These are phyloP conservation scores for Macrotrachela quadricornifera DNA, from an alignment of 1,140 invertebrate genomes.

Conservation along the genomic window DNA sequence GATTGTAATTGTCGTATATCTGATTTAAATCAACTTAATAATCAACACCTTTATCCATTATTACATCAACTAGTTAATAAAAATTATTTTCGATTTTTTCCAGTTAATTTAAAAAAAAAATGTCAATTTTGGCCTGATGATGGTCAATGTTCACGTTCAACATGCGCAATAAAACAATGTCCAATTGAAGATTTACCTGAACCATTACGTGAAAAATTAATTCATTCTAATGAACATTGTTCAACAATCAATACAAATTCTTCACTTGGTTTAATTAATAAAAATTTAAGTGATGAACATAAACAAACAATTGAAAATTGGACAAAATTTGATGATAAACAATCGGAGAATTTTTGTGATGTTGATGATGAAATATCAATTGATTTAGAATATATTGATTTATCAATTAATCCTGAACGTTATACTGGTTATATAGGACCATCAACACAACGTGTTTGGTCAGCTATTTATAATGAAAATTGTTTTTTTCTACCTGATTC, in stretches of 20 bases:
- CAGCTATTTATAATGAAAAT: conserved; percentile 89
- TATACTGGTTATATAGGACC: conserved; percentile 84
- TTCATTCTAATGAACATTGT: too few relatives aligned
- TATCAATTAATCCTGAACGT: conserved; percentile 80
- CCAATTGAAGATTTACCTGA: too few relatives aligned
- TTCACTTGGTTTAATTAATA: conserved; percentile 7
- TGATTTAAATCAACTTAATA: conserved; percentile 80
- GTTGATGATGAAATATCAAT: conserved; percentile 52
- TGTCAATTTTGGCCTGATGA: conserved; percentile 85
- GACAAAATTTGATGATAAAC: conserved; percentile 64
- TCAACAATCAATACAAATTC: too few relatives aligned
- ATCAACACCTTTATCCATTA: conserved; percentile 69
- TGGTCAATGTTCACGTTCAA: conserved; percentile 46
- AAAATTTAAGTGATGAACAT: conserved; percentile 28
- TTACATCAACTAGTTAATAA: conserved; percentile 62
- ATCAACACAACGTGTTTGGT: conserved; percentile 84
- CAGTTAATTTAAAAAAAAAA: conserved; percentile 66
- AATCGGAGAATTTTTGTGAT: conserved; percentile 66
- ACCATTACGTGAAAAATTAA: too few relatives aligned
- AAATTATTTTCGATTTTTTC: conserved; percentile 89
- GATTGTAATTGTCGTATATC: conserved; percentile 78
- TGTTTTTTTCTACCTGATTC: conserved; percentile 44
- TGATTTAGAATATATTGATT: conserved; percentile 65
- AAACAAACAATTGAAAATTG: conserved; percentile 42
- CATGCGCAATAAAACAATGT: neutral